Conservation (phyloP, 2,888 invertebrate genomes). For the Endomychus coccineus region DNA sequence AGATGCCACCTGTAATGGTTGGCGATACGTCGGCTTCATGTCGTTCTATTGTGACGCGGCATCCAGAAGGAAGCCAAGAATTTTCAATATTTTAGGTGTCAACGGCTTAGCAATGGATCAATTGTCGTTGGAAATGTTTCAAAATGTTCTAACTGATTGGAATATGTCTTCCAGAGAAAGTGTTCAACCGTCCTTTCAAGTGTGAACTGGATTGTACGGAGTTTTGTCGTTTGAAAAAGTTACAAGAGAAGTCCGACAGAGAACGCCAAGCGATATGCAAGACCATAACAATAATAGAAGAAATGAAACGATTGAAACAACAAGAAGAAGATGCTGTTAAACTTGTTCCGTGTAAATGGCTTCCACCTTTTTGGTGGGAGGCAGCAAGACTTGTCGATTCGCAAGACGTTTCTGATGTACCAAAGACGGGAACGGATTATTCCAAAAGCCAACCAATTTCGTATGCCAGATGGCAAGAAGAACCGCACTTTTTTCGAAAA, state of each 20-base stretch:
- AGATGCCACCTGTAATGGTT: no score
- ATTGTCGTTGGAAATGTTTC: no score
- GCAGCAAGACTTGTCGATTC: neutral
- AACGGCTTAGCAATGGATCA: no score
- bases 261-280: slow-evolving; percentile 28
- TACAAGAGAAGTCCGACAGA: slow-evolving; percentile 34
- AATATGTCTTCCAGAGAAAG: slow-evolving; percentile 31
- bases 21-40: no score
- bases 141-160: no score
- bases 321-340: slow-evolving; percentile 23
- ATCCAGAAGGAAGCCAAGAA: no score
- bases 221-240: slow-evolving; percentile 38
- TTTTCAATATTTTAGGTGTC: no score
- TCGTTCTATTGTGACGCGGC: no score
- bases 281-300: slow-evolving; percentile 15
- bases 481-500: slow-evolving; percentile 45
- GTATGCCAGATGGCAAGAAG: slow-evolving; percentile 50
- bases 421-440: no score
- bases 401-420: neutral
- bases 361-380: slow-evolving; percentile 37
- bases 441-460: no score
- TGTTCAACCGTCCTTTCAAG: slow-evolving; percentile 52
- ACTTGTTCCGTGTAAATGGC: slow-evolving; percentile 25
- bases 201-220: slow-evolving; percentile 51
- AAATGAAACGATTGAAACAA: slow-evolving; percentile 18